phyloP scores from a whole-genome alignment of 2,888 invertebrate genomes.

The Sphecodes monilicornis region DNA sequence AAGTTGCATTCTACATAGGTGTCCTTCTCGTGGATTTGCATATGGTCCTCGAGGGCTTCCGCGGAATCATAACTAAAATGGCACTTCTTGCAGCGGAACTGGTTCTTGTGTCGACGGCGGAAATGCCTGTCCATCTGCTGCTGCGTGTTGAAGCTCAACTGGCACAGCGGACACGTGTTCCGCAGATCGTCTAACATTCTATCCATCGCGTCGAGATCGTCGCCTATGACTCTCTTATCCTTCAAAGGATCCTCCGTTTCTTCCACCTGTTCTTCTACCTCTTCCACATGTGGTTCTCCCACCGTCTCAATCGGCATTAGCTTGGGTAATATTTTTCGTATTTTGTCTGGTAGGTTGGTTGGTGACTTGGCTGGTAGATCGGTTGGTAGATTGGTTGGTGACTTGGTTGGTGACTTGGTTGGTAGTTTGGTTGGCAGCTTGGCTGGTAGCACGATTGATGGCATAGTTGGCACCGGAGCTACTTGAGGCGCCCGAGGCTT shows the following conservation, averaged over 20 bases:
- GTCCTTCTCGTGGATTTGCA: conserved; percentile 61
- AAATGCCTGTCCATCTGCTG: conserved; percentile 65
- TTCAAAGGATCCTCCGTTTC: neutral
- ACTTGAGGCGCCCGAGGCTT: neutral
- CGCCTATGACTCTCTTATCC: neutral
- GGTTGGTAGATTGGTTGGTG: neutral
- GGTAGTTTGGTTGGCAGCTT: neutral
- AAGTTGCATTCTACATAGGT: conserved; percentile 52
- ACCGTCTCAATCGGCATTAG: neutral
- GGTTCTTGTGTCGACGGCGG: conserved; percentile 62
- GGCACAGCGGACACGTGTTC: conserved; percentile 70
- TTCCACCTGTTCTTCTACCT: neutral
- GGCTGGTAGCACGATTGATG: too few relatives aligned
- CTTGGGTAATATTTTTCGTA: neutral
- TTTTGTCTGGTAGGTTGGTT: neutral
- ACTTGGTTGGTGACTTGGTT: neutral
- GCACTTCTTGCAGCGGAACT: conserved; percentile 68
- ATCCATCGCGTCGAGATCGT: conserved; percentile 51
- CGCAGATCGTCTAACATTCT: conserved; percentile 54
- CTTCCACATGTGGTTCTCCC: neutral
- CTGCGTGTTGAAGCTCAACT: conserved; percentile 64
- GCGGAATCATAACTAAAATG: conserved; percentile 44
- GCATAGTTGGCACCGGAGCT: too few relatives aligned
- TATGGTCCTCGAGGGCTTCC: conserved; percentile 57
- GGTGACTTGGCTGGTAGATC: neutral